Evolutionary conservation across 92 coral and sea anemone genomes (phyloP).

Genomic region (Diadumene lineata): DNA sequence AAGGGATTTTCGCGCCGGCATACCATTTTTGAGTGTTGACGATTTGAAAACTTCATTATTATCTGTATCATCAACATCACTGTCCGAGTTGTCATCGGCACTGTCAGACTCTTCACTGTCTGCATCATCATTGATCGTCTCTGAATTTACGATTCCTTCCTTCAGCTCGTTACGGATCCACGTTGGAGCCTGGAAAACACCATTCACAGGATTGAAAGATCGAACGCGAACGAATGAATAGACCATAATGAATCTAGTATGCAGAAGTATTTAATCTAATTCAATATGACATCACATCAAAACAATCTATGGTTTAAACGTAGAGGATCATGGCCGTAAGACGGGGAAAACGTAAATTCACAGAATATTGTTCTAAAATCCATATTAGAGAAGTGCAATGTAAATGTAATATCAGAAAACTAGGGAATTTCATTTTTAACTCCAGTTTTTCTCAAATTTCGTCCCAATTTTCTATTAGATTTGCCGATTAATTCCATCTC

Average conservation of each 20-base stretch:
- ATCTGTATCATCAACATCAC: slow-evolving; percentile 73
- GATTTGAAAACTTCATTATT: slow-evolving; percentile 37
- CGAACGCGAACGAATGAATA: background rate
- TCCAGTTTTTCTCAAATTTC: too few species aligned
- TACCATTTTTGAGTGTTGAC: slow-evolving; percentile 31
- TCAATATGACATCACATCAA: too few species aligned
- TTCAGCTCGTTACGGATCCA: slow-evolving; percentile 92
- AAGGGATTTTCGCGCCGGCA: too few species aligned
- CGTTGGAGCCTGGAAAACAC: slow-evolving; percentile 85
- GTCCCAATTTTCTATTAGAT: too few species aligned
- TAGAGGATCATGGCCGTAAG: background rate
- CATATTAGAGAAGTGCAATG: too few species aligned
- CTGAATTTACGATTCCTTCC: slow-evolving; percentile 66
- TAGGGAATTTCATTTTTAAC: too few species aligned
- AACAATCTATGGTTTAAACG: background rate
- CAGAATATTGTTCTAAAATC: too few species aligned
- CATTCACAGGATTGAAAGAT: too few species aligned
- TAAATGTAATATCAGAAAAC: too few species aligned
- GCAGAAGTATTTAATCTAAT: too few species aligned
- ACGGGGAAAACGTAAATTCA: background rate
- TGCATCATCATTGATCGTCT: slow-evolving; percentile 71
- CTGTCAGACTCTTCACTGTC: slow-evolving; percentile 82
- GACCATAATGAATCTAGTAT: too few species aligned
- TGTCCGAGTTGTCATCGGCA: slow-evolving; percentile 65
- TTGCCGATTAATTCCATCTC: too few species aligned